Evolutionary conservation across 1,140 invertebrate genomes (phyloP), one percentile per base, ranked within the genome.

Genomic region (Drosophila albomicans): DNA sequence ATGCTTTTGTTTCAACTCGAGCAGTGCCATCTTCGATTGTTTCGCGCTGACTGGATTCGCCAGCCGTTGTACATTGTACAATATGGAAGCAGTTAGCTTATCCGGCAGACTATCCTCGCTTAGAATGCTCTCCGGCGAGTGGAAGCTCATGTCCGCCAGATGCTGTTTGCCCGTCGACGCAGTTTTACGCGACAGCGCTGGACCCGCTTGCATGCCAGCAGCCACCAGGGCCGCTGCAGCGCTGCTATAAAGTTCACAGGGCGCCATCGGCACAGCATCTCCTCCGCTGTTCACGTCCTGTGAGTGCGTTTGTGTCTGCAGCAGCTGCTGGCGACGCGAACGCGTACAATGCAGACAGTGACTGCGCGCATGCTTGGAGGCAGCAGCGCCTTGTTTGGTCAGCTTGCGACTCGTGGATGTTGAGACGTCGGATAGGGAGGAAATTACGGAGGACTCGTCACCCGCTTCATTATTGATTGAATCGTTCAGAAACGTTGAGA

Each of bases 1-100:
- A 93, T 97, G 96, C 56, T 96, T 95, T 92, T 99, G 98, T 86
- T 98, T 98, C 74, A 99, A 93, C 80, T 97, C 95, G 8, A 97
- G 92, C 56, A 97, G 92, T 7, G 94, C 93, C 79, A 96, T 94
- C 78, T 94, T 95, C 70, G 95, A 95, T 45, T 94, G 93, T 84
- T 95, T 95, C 68, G 94, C 94, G 92, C 94, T 94, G 32, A 96
- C 93, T 28, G 96, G 96, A 93, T 96, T 96, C 1, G 95, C 94
- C 77, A 96, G 92, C 30, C 95, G 94, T 86, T 95, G 95, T 41
- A 94, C 94, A 90, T 94, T 94, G 90, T 95, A 95, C 79, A 94
- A 87, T 59, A 96, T 94, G 75, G 95, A 94, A 7, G 93, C 93
- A 0, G 91, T 92, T 4, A 94, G 56, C 38, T 81, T 88, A 70